These are phyloP conservation scores for Tor tambroides DNA, from an alignment of 2,113 vertebrate species.

Conservation along the genomic window DNA sequence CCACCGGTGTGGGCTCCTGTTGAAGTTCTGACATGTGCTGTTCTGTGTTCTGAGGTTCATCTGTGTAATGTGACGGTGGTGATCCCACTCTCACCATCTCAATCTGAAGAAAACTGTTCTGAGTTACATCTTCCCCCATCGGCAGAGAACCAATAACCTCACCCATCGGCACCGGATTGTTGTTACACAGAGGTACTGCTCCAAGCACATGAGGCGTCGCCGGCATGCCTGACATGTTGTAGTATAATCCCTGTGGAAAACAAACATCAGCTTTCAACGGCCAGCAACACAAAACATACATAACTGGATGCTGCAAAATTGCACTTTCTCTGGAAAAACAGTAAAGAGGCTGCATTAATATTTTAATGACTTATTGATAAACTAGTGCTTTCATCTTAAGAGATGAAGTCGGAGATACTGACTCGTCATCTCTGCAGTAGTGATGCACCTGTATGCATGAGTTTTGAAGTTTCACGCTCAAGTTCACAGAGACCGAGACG, in stretches of 20 bases:
- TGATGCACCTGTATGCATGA: too few species aligned
- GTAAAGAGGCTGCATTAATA: too few species aligned
- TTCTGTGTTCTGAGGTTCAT: slow-evolving; percentile 4
- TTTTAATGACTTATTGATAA: too few species aligned
- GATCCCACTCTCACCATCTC: slow-evolving; percentile 48
- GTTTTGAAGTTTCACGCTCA: too few species aligned
- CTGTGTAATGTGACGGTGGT: slow-evolving; percentile 1
- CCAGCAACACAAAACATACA: not conserved
- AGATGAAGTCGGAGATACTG: too few species aligned
- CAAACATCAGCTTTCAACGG: not conserved
- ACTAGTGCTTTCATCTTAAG: too few species aligned
- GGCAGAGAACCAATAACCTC: not conserved
- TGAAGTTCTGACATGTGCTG: not conserved
- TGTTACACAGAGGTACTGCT: slow-evolving; percentile 17
- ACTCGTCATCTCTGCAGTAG: too few species aligned
- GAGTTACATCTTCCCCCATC: slow-evolving; percentile 13
- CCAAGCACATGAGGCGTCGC: slow-evolving; percentile 23
- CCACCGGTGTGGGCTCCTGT: slow-evolving; percentile 24
- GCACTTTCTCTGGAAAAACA: not conserved
- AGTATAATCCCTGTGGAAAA: slow-evolving; percentile 42
- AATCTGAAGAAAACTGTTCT: slow-evolving; percentile 42
- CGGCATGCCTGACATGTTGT: slow-evolving; percentile 22
- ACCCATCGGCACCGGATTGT: not conserved
- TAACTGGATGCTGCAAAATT: not conserved
- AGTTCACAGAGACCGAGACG: too few species aligned